phyloP scores from a whole-genome alignment of 1,140 invertebrate genomes.

The Halictus rubicundus region DNA sequence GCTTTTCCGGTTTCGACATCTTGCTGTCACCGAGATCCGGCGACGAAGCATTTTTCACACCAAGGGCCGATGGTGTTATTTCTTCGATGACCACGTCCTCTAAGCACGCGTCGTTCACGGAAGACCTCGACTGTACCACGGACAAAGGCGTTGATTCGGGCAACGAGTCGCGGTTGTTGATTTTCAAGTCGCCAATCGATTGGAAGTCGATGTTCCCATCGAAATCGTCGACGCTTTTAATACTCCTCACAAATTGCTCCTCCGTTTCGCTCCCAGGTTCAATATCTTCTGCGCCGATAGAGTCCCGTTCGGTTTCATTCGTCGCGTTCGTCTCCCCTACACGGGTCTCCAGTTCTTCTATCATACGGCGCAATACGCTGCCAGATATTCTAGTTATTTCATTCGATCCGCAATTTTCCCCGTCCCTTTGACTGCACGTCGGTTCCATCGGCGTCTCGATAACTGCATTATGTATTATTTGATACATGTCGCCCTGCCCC shows the following conservation, averaged over 20 bases:
- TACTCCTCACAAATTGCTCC: conserved; percentile 26
- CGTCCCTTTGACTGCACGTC: neutral
- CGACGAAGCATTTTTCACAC: neutral
- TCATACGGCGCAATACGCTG: conserved; percentile 56
- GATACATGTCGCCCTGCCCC: conserved; percentile 60
- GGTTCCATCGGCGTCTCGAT: conserved; percentile 18
- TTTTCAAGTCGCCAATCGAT: neutral
- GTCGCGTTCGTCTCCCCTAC: neutral
- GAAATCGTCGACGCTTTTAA: too few species aligned
- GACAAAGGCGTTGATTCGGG: conserved; percentile 19
- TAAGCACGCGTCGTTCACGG: conserved; percentile 1
- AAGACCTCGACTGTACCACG: conserved; percentile 4
- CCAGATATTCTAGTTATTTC: conserved; percentile 37
- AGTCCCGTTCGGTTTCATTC: neutral
- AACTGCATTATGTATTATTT: conserved; percentile 30
- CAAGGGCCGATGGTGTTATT: neutral
- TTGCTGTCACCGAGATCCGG: neutral
- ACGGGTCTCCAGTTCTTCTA: conserved; percentile 59
- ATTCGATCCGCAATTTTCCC: conserved; percentile 6
- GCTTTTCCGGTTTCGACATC: conserved; percentile 30
- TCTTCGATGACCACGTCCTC: conserved; percentile 43
- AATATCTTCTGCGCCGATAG: conserved; percentile 39
- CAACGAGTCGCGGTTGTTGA: neutral
- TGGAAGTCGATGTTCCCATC: neutral
- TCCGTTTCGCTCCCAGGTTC: conserved; percentile 64